Percentiles rank a stretch among this genome's conserved stretches.
These are phyloP conservation scores for Saccopteryx bilineata DNA, from an alignment of 2,113 vertebrate genomes.

Conservation along the genomic window DNA sequence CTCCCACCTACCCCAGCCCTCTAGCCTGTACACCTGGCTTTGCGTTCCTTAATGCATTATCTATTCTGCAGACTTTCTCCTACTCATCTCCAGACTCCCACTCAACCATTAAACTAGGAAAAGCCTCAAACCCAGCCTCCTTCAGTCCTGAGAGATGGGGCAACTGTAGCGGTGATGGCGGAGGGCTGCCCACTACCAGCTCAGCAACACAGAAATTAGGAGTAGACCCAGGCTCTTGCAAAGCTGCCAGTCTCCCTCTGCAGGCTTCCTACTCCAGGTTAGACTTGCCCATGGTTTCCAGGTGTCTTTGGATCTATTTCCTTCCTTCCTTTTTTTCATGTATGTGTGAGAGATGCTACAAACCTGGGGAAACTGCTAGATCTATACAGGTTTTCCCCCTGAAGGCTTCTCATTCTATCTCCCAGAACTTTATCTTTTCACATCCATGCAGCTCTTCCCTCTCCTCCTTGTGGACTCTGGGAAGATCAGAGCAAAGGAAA, in stretches of 20 bases:
- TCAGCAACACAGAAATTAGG: background rate
- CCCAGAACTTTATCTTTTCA: background rate
- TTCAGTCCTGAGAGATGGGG: background rate
- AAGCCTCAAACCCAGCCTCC: background rate
- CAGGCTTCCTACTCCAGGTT: background rate
- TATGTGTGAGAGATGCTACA: background rate
- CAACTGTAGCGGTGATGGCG: background rate
- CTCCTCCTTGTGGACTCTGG: background rate
- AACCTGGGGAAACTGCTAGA: background rate
- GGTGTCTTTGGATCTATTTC: background rate
- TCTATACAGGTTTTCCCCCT: background rate
- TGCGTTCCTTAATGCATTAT: background rate
- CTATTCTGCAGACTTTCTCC: background rate
- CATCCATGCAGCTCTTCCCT: background rate
- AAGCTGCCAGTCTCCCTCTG: background rate
- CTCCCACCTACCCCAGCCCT: background rate
- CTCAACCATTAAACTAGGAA: background rate
- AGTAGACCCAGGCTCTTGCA: background rate
- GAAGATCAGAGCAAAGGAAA: background rate
- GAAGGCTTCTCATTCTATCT: background rate
- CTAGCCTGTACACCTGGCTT: background rate
- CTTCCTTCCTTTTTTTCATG: background rate
- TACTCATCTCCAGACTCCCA: background rate
- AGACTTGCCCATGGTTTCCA: background rate
- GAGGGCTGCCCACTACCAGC: background rate